Conservation (phyloP, 2,888 invertebrate species). For the Yponomeuta sedellus region DNA sequence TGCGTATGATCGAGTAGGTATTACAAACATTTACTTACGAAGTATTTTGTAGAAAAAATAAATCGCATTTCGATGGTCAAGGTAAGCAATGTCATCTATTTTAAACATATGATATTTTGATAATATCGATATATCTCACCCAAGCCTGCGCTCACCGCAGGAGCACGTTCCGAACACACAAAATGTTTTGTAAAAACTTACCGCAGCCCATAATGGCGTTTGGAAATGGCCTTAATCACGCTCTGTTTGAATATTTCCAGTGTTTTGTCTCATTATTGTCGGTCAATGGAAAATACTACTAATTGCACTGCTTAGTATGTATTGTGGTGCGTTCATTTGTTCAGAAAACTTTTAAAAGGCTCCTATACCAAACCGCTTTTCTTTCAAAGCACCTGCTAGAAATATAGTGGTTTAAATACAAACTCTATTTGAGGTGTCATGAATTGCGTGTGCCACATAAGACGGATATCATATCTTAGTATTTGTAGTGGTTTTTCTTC, state of each 20-base stretch:
- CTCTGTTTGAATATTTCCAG: neutral
- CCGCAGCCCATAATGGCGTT: constrained; percentile 5
- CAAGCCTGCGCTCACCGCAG: constrained; percentile 23
- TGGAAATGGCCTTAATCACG: neutral
- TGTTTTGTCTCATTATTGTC: neutral
- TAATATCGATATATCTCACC: neutral
- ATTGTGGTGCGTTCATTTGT: too few relatives aligned
- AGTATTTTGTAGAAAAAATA: neutral
- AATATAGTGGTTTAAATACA: too few relatives aligned
- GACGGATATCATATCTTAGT: too few relatives aligned
- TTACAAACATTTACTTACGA: too few relatives aligned
- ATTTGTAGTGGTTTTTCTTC: too few relatives aligned
- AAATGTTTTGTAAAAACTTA: constrained; percentile 7
- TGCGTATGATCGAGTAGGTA: too few relatives aligned
- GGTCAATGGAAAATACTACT: neutral
- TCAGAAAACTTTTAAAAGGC: too few relatives aligned
- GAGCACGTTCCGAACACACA: neutral
- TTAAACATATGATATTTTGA: neutral
- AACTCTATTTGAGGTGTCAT: too few relatives aligned
- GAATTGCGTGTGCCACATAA: too few relatives aligned
- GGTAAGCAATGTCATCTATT: neutral
- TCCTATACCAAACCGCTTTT: too few relatives aligned
- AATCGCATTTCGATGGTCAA: neutral
- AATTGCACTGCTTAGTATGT: too few relatives aligned
- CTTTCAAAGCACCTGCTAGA: too few relatives aligned